Evolutionary conservation across 1,140 invertebrate species (phyloP), one percentile per base, ranked within the genome.

Genomic region (Ceratina australensis): DNA sequence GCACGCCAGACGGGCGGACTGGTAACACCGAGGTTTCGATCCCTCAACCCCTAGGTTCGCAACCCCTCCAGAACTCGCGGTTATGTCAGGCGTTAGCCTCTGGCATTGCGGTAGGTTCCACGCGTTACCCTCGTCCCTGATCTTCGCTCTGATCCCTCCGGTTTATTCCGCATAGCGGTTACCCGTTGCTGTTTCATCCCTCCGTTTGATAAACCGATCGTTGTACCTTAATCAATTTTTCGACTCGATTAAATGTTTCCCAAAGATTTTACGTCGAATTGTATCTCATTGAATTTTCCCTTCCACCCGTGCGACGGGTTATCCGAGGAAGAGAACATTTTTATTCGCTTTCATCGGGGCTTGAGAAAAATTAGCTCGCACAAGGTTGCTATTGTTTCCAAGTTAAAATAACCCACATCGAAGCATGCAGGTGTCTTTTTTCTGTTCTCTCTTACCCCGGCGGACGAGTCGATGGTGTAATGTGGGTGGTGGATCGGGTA

Each of bases 401-500:
- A 72, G 47, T 60, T 59, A 57, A 72, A 78, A 57, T 65, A 65
- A 72, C 49, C 76, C 76, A 72, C 68, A 72, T 64, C 24, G 69
- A 72, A 56, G 59, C 83, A 69, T 61, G 63, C 78, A 65, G 67
- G 71, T 77, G 82, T 85, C 83, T 74, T 78, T 85, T 84, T 83
- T 72, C 60, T 72, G 59, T 71, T 50, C 59, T 78, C 59, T 72
- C 49, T 54, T 84, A 78, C 73, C 64, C 56, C 64, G 66, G 64
- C 20, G 82, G 75, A 85, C 82, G 83, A 84, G 83, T 78, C 83
- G 83, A 73, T 76, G 83, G 61, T 86, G 80, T 78, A 86, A 87
- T 81, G 84, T 86, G 82, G 86, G 78, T 88, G 86, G 86, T 81
- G 80, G 85, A 82, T 85, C 84, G 82, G 82, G 82, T 89, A 88